phyloP scores from a whole-genome alignment of 2,888 invertebrate genomes.

The Slavum lentiscoides region DNA sequence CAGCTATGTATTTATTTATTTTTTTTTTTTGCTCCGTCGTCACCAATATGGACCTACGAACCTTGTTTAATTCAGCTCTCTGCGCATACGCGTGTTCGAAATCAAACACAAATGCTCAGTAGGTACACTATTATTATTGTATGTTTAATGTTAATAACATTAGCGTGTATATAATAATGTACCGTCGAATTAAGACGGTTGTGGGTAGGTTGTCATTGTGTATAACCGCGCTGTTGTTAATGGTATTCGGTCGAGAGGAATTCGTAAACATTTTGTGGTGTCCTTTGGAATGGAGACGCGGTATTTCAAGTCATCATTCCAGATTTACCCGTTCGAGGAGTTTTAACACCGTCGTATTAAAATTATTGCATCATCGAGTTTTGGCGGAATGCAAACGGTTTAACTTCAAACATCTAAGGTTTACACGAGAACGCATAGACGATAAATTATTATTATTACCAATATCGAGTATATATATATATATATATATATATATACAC shows the following conservation, averaged over 20 bases:
- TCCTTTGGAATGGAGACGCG: slow-evolving; percentile 44
- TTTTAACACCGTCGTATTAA: slow-evolving; percentile 12
- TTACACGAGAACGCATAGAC: not conserved
- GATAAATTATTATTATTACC: not conserved
- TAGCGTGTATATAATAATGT: slow-evolving; percentile 19
- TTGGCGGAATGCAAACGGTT: not conserved
- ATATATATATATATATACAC: no score
- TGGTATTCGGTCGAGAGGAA: slow-evolving; percentile 41
- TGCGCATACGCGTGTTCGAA: not conserved
- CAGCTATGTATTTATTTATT: no score
- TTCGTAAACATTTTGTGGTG: slow-evolving; percentile 39
- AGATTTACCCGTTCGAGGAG: slow-evolving; percentile 33
- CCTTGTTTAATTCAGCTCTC: no score
- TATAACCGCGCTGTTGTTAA: slow-evolving; percentile 21
- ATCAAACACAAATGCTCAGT: no score
- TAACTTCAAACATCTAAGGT: slow-evolving; percentile 3
- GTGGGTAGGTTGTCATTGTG: slow-evolving; percentile 18
- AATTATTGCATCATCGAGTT: slow-evolving; percentile 20
- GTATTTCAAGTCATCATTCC: slow-evolving; percentile 36
- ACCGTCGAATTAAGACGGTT: slow-evolving; percentile 30
- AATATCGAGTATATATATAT: not conserved
- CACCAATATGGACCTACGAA: no score
- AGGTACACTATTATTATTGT: no score
- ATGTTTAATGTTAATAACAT: not conserved
- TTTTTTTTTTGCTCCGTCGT: no score